A percentile compares a stretch with the other conserved stretches of the same genome.
Conservation (phyloP, 2,797 vertebrate species). For the Lycodopsis pacificus region DNA sequence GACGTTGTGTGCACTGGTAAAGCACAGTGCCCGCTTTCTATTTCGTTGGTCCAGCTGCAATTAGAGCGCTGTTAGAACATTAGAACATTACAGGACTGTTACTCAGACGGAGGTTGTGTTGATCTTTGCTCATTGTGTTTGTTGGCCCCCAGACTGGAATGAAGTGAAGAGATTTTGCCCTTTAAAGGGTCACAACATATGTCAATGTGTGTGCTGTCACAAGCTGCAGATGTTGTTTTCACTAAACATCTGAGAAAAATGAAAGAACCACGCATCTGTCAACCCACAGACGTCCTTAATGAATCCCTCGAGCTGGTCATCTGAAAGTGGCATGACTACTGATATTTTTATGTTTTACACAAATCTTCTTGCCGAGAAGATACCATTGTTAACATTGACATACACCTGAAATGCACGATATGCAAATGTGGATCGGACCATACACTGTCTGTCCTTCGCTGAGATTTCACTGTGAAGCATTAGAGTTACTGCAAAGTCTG, state of each 20-base stretch:
- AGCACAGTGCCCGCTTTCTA: neutral
- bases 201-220: neutral
- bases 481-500: neutral
- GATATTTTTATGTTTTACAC: constrained; percentile 46
- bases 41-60: neutral
- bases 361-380: constrained; percentile 29
- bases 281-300: constrained; percentile 5
- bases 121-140: constrained; percentile 26
- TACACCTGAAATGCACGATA: constrained; percentile 47
- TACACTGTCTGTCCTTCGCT: constrained; percentile 67
- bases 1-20: neutral
- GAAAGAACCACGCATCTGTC: neutral
- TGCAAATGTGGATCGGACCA: neutral
- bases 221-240: constrained; percentile 8
- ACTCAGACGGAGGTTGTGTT: constrained; percentile 24
- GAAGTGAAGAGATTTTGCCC: constrained; percentile 42
- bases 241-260: constrained; percentile 12
- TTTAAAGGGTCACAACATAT: constrained; percentile 38
- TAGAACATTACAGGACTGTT: neutral
- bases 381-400: constrained; percentile 43
- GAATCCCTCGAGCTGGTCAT: constrained; percentile 6
- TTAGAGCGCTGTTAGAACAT: neutral
- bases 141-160: constrained; percentile 29
- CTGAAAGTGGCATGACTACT: constrained; percentile 10
- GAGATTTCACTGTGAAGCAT: constrained; percentile 23